phyloP scores from a whole-genome alignment of 2,113 vertebrate species.

The Vireo altiloquus region DNA sequence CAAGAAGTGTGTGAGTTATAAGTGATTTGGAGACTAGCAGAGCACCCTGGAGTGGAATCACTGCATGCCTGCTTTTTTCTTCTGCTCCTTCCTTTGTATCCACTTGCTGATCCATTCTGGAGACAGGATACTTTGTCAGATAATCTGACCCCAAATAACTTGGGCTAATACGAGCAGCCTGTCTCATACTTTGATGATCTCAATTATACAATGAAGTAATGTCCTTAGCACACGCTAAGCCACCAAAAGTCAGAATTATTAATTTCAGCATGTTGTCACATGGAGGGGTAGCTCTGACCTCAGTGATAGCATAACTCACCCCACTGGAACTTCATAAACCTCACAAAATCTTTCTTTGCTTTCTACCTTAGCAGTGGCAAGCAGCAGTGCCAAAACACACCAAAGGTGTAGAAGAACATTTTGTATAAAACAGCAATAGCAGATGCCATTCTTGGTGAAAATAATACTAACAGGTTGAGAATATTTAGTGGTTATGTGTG shows the following conservation, averaged over 20 bases:
- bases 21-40: not conserved
- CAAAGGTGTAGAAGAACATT: not conserved
- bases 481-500: not conserved
- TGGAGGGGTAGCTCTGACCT: not conserved
- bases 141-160: not conserved
- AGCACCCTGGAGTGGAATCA: not conserved
- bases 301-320: not conserved
- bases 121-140: not conserved
- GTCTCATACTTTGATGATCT: not conserved
- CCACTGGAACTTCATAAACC: not conserved
- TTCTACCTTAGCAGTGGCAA: not conserved
- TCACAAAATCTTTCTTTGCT: not conserved
- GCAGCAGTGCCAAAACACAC: not conserved
- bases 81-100: not conserved
- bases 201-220: not conserved
- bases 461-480: not conserved
- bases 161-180: not conserved
- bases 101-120: not conserved
- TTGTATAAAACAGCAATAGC: not conserved
- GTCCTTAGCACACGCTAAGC: not conserved
- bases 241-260: not conserved
- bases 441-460: not conserved
- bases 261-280: not conserved
- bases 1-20: not conserved
- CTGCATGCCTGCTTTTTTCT: not conserved